A percentile compares a stretch with the other conserved stretches of the same genome.
Conservation (phyloP, 1,140 invertebrate species). For the Melanaphis sacchari region DNA sequence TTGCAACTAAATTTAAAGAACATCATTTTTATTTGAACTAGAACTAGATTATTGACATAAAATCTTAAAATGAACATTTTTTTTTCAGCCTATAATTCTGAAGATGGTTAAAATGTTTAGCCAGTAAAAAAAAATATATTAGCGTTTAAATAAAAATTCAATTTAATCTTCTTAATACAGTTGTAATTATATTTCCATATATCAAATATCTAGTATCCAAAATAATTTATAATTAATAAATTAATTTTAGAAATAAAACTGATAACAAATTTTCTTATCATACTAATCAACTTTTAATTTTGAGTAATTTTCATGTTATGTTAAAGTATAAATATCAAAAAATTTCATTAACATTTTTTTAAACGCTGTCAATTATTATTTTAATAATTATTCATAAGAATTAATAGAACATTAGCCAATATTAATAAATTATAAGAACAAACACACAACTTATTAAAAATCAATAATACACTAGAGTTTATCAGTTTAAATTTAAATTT, state of each 20-base stretch:
- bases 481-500: neutral
- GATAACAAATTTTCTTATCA: conserved; percentile 6
- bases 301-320: neutral
- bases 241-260: neutral
- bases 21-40: neutral
- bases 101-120: neutral
- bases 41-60: neutral
- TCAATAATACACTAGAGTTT: neutral
- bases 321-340: neutral
- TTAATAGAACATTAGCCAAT: neutral
- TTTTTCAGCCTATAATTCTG: neutral
- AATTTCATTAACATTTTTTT: neutral
- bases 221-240: neutral
- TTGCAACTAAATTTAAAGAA: neutral
- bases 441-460: neutral
- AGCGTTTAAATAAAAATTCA: neutral
- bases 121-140: neutral
- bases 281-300: neutral
- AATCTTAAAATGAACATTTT: neutral
- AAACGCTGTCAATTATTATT: neutral
- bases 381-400: neutral
- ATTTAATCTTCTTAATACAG: neutral
- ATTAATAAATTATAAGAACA: neutral
- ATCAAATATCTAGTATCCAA: neutral
- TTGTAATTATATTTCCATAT: neutral